Evolutionary conservation across 1,140 invertebrate species (phyloP), one percentile per base, ranked within the genome.

Genomic region (Listronotus bonariensis): DNA sequence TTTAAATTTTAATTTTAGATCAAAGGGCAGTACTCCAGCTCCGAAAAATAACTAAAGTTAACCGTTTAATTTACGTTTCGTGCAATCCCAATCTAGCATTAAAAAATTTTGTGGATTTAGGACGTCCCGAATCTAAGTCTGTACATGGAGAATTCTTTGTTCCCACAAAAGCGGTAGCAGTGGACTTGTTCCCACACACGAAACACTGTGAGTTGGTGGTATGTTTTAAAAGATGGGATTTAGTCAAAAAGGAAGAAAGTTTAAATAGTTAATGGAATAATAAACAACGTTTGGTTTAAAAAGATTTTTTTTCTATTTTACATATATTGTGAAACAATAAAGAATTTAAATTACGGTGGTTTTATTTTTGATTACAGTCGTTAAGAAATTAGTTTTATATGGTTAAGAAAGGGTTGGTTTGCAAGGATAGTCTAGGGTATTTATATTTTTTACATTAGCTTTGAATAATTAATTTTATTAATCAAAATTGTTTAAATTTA

Each of bases 121-220:
- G 89, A 0, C 82, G 91, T 45, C 86, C 89, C 0, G 79, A 82
- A 41, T 95, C 94, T 0, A 95, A 96, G 78, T 89, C 89, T 12
- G 88, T 92, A 72, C 81, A 84, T 26, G 93, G 93, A 0, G 84
- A 87, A 31, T 92, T 93, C 3, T 94, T 97, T 76, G 81, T 89
- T 32, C 91, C 92, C 0, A 82, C 88, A 1, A 84, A 86, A 70
- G 93, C 93, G 0, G 82, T 95, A 11, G 89, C 92, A 6, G 90
- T 99, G 1, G 96, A 99, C 76, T 87, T 98, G 87, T 99, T 98
- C 81, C 96, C 96, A 0, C 85, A 93, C 66, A 97, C 96, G 0
- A 86, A 86, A 15, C 94, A 97, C 77, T 93, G 89, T 63, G 96
- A 98, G 82, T 79, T 97, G 12, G 82, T 96, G 54, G 77, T 98